phyloP scores from a whole-genome alignment of 2,888 invertebrate species.

The Branchellion lobata region DNA sequence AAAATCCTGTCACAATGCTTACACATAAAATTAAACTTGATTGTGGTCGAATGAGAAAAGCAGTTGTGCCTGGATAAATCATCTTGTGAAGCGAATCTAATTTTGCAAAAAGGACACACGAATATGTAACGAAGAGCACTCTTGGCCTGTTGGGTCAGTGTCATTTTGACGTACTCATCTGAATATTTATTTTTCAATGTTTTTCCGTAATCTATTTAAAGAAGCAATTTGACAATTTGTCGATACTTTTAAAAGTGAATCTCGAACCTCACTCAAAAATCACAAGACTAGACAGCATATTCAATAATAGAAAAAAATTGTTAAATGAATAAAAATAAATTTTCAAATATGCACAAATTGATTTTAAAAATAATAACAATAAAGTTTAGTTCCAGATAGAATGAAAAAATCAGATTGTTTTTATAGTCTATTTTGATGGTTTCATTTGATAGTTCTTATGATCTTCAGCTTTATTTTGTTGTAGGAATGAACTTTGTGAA shows the following conservation, averaged over 20 bases:
- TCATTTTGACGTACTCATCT: not conserved
- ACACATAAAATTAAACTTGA: slow-evolving; percentile 11
- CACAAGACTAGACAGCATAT: no score
- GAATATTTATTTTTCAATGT: not conserved
- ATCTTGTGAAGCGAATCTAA: slow-evolving; percentile 41
- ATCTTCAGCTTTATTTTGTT: not conserved
- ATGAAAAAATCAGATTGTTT: no score
- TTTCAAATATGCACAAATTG: no score
- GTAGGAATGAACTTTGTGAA: not conserved
- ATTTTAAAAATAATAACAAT: no score
- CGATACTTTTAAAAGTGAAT: not conserved
- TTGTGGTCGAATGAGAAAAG: slow-evolving; percentile 5
- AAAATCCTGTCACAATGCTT: slow-evolving; percentile 30
- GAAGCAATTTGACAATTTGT: not conserved
- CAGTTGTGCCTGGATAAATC: slow-evolving; percentile 36
- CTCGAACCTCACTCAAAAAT: no score
- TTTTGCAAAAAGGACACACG: slow-evolving; percentile 37
- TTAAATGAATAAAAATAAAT: no score
- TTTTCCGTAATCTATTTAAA: not conserved
- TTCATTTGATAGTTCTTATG: not conserved
- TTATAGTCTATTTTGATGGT: no score
- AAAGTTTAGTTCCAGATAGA: no score
- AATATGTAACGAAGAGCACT: slow-evolving; percentile 36
- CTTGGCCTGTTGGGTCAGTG: not conserved
- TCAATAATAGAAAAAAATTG: no score